Percentiles rank a stretch among this genome's conserved stretches.
Evolutionary conservation across 2,888 invertebrate species (phyloP).

Genomic region (Pristionchus exspectatus): DNA sequence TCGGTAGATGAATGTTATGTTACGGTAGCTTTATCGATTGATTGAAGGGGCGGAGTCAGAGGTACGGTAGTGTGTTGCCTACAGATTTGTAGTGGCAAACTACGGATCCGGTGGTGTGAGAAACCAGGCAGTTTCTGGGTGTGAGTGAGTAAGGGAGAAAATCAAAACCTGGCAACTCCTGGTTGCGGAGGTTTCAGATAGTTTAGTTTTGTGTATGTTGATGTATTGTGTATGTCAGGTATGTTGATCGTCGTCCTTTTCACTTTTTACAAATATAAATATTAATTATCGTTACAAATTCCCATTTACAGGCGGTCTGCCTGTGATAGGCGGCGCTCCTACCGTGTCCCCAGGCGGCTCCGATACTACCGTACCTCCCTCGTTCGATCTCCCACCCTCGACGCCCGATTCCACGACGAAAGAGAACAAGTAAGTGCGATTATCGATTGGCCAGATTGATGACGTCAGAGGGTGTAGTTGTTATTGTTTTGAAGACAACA

Average conservation of each 20-base stretch:
- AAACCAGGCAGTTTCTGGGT: background rate
- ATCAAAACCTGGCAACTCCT: no score
- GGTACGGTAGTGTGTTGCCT: background rate
- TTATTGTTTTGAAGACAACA: background rate
- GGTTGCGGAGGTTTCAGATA: no score
- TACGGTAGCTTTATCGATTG: background rate
- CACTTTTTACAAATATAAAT: no score
- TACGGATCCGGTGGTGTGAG: background rate
- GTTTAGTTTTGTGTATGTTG: no score
- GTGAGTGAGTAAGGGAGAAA: no score
- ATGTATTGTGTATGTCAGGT: no score
- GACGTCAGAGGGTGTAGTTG: background rate
- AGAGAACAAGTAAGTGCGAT: slow-evolving; percentile 62
- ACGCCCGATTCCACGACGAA: slow-evolving; percentile 60
- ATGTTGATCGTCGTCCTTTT: no score
- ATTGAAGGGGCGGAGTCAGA: background rate
- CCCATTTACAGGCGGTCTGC: background rate
- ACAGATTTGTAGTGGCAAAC: no score
- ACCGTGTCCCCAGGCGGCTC: slow-evolving; percentile 9
- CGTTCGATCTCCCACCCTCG: slow-evolving; percentile 13
- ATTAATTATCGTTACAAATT: no score
- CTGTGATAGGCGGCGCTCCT: slow-evolving; percentile 40
- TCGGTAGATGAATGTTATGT: background rate
- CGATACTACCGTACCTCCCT: slow-evolving; percentile 24
- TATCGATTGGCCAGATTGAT: background rate